Conservation (phyloP, 2,113 vertebrate species). For the Petromus typicus region DNA sequence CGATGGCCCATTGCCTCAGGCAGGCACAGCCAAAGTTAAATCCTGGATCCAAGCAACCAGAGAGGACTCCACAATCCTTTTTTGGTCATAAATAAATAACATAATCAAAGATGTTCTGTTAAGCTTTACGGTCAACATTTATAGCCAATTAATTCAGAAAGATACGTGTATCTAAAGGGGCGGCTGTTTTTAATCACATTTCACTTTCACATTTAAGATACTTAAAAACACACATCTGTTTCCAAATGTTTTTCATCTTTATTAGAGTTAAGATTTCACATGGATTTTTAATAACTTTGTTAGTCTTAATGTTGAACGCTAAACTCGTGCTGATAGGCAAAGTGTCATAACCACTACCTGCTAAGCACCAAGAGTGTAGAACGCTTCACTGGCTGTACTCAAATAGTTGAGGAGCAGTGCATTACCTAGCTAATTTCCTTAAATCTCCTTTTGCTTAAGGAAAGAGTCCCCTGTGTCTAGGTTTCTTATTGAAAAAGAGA, state of each 20-base stretch:
- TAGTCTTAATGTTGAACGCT: constrained; percentile 22
- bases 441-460: not conserved
- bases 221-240: constrained; percentile 19
- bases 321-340: constrained; percentile 50
- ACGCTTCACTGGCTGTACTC: not conserved
- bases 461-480: not conserved
- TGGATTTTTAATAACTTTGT: constrained; percentile 20
- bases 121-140: not conserved
- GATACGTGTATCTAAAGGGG: not conserved
- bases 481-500: not conserved
- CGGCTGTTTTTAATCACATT: not conserved
- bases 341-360: not conserved
- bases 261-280: constrained; percentile 25
- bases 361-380: constrained; percentile 19
- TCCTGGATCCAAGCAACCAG: not conserved
- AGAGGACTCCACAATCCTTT: not conserved
- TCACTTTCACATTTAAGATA: constrained; percentile 23
- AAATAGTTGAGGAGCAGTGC: not conserved
- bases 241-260: constrained; percentile 9
- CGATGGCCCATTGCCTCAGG: not conserved
- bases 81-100: constrained; percentile 14
- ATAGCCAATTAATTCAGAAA: constrained; percentile 11
- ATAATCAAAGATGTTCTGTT: not conserved
- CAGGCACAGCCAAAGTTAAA: not conserved
- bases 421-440: not conserved